Evolutionary conservation across 2,113 vertebrate species (phyloP), one percentile per base, ranked within the genome.

Genomic region (Siphamia tubifer): DNA sequence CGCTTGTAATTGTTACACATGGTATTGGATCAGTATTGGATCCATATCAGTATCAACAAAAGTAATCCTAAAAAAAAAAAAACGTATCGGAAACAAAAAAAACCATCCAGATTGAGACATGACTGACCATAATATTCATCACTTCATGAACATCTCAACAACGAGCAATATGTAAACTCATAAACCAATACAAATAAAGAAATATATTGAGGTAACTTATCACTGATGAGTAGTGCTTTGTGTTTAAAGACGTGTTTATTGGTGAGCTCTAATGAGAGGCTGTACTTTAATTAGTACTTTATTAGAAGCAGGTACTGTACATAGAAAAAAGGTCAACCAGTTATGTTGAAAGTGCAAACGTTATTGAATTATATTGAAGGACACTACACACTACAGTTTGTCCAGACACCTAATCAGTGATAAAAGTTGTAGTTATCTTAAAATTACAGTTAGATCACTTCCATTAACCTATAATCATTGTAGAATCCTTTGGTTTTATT

Each of bases 291-390:
- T 79, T 60, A 77, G 25, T 8, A 35, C 56, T 53, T 58, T 38
- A 45, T 61, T 54, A 44, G 13, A 57, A n/a, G 42, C 44, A 58
- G 35, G 24, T 66, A 34, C 28, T n/a, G n/a, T n/a, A n/a, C n/a
- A n/a, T n/a, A 21, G 21, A 7, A 8, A 11, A 80, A 83, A 85
- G 73, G 77, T 61, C 53, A 65, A 24, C 17, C 30, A 34, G 38
- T 70, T 76, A n/a, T 71, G 20, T 12, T 16, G 9, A 52, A 31
- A 48, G 35, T 34, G 48, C 34, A 58, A 15, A n/a, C 2, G 1
- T 34, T 5, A n/a, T 43, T 17, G 15, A 23, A 15, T 21, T 27
- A 23, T 7, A 32, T 51, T 61, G 28, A 21, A 17, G 20, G 45
- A 19, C 5, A 23, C 4, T 31, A n/a, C n/a, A n/a, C 30, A 27